These are phyloP conservation scores for Panthera uncia DNA, from an alignment of 2,113 vertebrate species.

Conservation along the genomic window DNA sequence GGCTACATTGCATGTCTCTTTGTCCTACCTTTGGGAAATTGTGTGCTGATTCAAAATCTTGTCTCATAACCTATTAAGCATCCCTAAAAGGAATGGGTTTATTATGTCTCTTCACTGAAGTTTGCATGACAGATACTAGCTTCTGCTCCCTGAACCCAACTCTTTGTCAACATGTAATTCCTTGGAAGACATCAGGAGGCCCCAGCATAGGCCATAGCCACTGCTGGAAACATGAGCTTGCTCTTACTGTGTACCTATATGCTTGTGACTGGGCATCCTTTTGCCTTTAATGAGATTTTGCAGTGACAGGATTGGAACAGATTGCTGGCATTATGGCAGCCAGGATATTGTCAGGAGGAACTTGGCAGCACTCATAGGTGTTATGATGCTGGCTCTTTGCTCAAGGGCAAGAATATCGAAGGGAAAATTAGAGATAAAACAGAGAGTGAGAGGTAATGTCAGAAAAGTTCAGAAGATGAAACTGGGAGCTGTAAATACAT, in stretches of 20 bases:
- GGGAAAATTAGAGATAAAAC: slow-evolving; percentile 79
- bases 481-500: slow-evolving; percentile 77
- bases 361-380: slow-evolving; percentile 83
- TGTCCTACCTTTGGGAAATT: neutral
- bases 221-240: neutral
- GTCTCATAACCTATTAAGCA: neutral
- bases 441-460: slow-evolving; percentile 78
- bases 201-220: neutral
- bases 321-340: slow-evolving; percentile 85
- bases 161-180: neutral
- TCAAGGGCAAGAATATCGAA: slow-evolving; percentile 86
- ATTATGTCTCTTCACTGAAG: neutral
- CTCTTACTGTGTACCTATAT: slow-evolving; percentile 21
- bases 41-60: neutral
- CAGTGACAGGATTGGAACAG: slow-evolving; percentile 83
- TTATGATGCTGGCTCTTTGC: slow-evolving; percentile 83
- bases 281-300: slow-evolving; percentile 74
- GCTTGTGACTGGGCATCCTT: slow-evolving; percentile 16
- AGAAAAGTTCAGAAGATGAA: slow-evolving; percentile 83
- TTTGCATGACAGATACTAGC: neutral
- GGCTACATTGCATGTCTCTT: neutral
- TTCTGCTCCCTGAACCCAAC: neutral
- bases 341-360: slow-evolving; percentile 84
- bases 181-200: slow-evolving; percentile 2
- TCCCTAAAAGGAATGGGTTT: neutral